Base-by-base conservation (phyloP, 2,113 vertebrate species). In the Paedocypris sp. region DNA sequence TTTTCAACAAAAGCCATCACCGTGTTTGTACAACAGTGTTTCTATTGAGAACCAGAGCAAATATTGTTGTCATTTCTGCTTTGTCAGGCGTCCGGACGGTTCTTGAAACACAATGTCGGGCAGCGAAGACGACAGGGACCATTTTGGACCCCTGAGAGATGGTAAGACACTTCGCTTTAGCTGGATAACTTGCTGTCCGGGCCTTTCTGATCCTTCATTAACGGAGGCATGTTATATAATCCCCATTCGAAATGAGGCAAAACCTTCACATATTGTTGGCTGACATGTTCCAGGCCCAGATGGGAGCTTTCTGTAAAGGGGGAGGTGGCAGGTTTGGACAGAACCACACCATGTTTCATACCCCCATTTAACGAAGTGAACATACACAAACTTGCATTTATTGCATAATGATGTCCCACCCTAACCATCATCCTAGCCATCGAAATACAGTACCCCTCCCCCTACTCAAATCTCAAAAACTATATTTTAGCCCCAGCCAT, bases 101-200 rank as follows among this genome's bases (percentile, higher is more conserved):
- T 39, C 9, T 12, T 2, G n/a, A 18, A 49, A 26, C 61, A 52
- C 33, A 3, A 69, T 87, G 85, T 88, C 85, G 60, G 84, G 73
- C 45, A 87, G 84, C 72, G 86, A 88, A 70, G 85, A 86, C 64
- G 86, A 88, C 45, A 72, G 77, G 69, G 81, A 80, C n/a, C 79
- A 78, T 73, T 84, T 83, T 41, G 80, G 71, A 67, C 67, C 49
- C 35, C 58, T 45, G 13, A 80, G 79, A 3, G 78, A 78, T 43
- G 54, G 54, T 58, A 58, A 58, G 52, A 4, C 7, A 2, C 3
- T 38, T 38, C 15, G 16, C 4, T 32, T 47, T 39, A 48, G 79
- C 74, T 60, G 33, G 29, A 45, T 82, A 31, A 15, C 50, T 60
- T 31, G 28, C 20, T 56, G 28, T 19, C 10, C 41, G 7, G 25